Evolutionary conservation across 2,888 invertebrate species (phyloP), one percentile per base, ranked within the genome.

Genomic region (Coecobrya sp.): DNA sequence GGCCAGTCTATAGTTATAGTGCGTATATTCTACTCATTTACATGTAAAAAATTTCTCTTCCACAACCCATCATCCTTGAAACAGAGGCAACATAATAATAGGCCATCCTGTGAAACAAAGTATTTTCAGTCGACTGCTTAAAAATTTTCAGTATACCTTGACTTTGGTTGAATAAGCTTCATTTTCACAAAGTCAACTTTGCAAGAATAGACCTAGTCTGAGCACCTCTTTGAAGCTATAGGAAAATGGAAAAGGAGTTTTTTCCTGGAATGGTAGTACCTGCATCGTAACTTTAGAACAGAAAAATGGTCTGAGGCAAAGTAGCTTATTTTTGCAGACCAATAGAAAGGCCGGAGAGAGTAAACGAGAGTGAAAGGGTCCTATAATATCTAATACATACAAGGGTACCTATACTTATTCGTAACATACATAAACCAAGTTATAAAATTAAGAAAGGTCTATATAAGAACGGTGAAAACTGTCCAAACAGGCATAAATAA

Each of bases 401-500:
- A n/a, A n/a, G n/a, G n/a, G n/a, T n/a, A n/a, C n/a, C n/a, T n/a
- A n/a, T n/a, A n/a, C n/a, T n/a, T n/a, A n/a, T n/a, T n/a, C n/a
- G n/a, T n/a, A n/a, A n/a, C n/a, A n/a, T n/a, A n/a, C n/a, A 36
- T 7, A 36, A 36, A 36, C 3, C 36, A 7, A 36, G 36, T 7
- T 2, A 4, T 36, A 36, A 4, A 36, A 36, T 36, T n/a, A n/a
- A n/a, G 36, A 36, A 36, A 36, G 2, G 36, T 36, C 65, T 68
- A 1, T 25, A 7, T 59, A 76, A 89, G 42, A 49, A 79, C n/a
- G 16, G 49, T 30, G 55, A 91, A 79, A 81, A 81, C 68, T 86
- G 86, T 91, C 86, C 65, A 91, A 27, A 86, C 86, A 91, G 81
- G 86, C 91, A 91, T 91, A 81, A 86, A 86, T 91, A 91, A 91